Percentiles rank a stretch among this genome's conserved stretches.
Evolutionary conservation across 2,797 vertebrate genomes (phyloP).

Genomic region (Platalea minor): DNA sequence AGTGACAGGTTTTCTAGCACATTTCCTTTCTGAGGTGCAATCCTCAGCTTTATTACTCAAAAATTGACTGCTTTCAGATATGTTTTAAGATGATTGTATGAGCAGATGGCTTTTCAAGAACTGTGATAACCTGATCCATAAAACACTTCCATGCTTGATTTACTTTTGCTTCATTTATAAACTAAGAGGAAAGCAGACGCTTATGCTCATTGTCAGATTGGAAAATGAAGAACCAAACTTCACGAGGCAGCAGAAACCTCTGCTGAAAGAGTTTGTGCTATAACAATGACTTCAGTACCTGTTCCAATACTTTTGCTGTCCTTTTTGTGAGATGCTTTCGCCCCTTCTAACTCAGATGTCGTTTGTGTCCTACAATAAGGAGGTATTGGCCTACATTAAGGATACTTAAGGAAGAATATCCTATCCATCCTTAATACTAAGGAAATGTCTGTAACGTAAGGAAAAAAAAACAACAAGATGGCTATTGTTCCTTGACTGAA

Average conservation of each 20-base stretch:
- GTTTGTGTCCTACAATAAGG: not conserved
- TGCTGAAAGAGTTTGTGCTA: not conserved
- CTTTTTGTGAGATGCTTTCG: not conserved
- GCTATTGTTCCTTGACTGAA: not conserved
- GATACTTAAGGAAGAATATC: not conserved
- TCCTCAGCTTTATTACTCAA: not conserved
- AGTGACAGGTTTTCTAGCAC: rapidly evolving
- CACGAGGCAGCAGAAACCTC: not conserved
- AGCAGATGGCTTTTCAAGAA: constrained; percentile 14
- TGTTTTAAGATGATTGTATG: not conserved
- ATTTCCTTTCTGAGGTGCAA: not conserved
- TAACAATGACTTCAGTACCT: not conserved
- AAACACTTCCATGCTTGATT: not conserved
- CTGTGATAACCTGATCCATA: not conserved
- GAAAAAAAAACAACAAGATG: not conserved
- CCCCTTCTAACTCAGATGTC: not conserved
- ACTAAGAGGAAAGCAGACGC: not conserved
- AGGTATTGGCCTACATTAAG: not conserved
- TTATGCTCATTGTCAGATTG: not conserved
- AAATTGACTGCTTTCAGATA: not conserved
- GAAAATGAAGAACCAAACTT: not conserved
- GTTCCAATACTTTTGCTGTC: not conserved
- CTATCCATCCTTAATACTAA: not conserved
- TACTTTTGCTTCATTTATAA: not conserved
- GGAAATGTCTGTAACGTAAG: not conserved